Conservation (phyloP, 2,113 vertebrate species). For the Centrocercus urophasianus region DNA sequence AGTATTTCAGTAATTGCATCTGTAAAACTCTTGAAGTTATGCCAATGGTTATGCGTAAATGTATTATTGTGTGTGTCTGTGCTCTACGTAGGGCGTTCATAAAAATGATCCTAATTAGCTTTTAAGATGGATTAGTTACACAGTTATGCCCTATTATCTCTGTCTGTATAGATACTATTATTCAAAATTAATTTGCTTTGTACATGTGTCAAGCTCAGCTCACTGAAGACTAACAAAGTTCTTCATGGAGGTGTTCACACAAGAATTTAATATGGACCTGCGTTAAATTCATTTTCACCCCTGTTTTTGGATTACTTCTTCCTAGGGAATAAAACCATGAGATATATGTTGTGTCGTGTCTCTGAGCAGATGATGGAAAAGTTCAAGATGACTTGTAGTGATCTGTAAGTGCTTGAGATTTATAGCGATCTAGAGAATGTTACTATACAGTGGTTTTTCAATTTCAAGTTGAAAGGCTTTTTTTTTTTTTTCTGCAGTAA, state of each 20-base stretch:
- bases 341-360: neutral
- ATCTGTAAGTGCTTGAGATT: neutral
- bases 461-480: neutral
- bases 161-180: neutral
- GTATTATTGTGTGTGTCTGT: neutral
- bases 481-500: neutral
- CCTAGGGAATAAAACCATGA: neutral
- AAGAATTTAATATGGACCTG: neutral
- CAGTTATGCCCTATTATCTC: neutral
- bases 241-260: neutral
- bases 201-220: neutral
- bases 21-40: neutral
- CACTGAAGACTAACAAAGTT: neutral
- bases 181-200: neutral
- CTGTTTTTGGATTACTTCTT: neutral
- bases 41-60: neutral
- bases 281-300: neutral
- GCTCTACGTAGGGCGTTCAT: neutral
- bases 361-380: neutral
- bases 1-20: neutral
- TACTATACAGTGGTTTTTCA: neutral
- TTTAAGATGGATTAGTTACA: neutral
- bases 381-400: neutral
- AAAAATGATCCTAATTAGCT: neutral
- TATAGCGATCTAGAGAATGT: neutral